Evolutionary conservation across 2,888 invertebrate species (phyloP).

Genomic region (Mystacides longicornis): DNA sequence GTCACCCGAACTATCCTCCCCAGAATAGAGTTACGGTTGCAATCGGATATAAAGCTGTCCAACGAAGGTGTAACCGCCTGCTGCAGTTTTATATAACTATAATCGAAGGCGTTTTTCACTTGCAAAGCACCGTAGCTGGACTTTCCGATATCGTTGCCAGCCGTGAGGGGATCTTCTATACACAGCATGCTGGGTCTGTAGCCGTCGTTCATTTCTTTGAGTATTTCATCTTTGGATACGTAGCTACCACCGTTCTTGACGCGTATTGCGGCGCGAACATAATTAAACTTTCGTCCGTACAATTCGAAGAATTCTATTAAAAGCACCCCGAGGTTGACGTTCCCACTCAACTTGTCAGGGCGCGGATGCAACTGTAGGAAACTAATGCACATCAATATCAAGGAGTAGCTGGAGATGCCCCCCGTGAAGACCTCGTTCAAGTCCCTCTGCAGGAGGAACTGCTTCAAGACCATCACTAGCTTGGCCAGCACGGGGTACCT

Average conservation of each 20-base stretch:
- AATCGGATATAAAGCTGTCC: constrained; percentile 27
- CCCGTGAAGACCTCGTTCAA: constrained; percentile 99
- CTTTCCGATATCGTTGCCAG: constrained; percentile 95
- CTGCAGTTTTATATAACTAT: constrained; percentile 81
- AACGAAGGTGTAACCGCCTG: constrained; percentile 56
- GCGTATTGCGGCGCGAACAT: constrained; percentile 87
- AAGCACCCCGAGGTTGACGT: constrained; percentile 83
- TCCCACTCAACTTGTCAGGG: constrained; percentile 58
- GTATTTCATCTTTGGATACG: constrained; percentile 88
- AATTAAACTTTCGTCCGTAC: constrained; percentile 94
- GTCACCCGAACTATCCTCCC: constrained; percentile 90
- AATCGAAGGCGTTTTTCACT: constrained; percentile 90
- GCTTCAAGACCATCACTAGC: constrained; percentile 94
- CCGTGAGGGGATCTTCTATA: constrained; percentile 95
- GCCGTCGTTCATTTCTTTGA: constrained; percentile 87
- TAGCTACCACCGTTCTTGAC: constrained; percentile 91
- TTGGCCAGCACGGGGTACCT: constrained; percentile 87
- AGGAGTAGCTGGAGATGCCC: constrained; percentile 97
- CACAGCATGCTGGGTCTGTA: constrained; percentile 90
- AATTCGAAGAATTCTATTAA: constrained; percentile 96
- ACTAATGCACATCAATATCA: constrained; percentile 97
- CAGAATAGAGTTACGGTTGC: constrained; percentile 58
- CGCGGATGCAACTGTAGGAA: constrained; percentile 91
- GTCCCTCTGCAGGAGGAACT: constrained; percentile 95
- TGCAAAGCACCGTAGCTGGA: constrained; percentile 92